Base-by-base conservation (phyloP, 2,888 invertebrate species). In the Anthoptus insignis region DNA sequence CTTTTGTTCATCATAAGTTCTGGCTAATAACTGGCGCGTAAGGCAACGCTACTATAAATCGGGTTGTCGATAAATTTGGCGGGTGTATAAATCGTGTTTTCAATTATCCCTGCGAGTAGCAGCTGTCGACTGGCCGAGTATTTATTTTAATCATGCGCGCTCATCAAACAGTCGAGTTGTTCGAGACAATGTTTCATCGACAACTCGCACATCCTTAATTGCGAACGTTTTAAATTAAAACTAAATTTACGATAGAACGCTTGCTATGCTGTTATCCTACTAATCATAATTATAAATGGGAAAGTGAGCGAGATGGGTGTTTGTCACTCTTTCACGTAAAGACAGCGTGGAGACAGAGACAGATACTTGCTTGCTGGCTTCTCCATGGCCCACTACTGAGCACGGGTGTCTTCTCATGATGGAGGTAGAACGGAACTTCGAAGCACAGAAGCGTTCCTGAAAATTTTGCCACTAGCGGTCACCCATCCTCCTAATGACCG, bases 11-110 rank as follows among this genome's bases (percentile, higher is more conserved):
- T 5, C 22, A 9, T 7, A 61, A 81, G 76, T 73, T 75, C 77
- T 76, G 74, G 74, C 75, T 74, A 74, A 77, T 79, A 81, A 78
- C 76, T 73, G 71, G 74, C 71, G 75, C 72, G 71, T 76, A 77
- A 78, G 76, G 77, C 74, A 70, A 76, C 70, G 74, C 75, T 77
- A 77, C 81, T 84, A 85, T 89, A 90, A 89, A 91, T 91, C 81
- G 85, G 77, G 75, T 77, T 86, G 86, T 89, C 90, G 85, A 91
- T 91, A 92, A 90, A 91, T 91, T 91, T 87, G 89, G 90, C 86
- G 86, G 81, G 86, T 82, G 81, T 86, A 91, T 91, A 91, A 91
- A 91, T 91, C 89, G 87, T 84, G 84, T 85, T 91, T 91, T 92
- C 91, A 92, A 92, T 91, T 92, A 92, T 88, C 81, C 83, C 78